Percentiles rank a stretch among this genome's conserved stretches.
These are phyloP conservation scores for Drosophila mayaguana DNA, from an alignment of 2,888 invertebrate species.

Conservation along the genomic window DNA sequence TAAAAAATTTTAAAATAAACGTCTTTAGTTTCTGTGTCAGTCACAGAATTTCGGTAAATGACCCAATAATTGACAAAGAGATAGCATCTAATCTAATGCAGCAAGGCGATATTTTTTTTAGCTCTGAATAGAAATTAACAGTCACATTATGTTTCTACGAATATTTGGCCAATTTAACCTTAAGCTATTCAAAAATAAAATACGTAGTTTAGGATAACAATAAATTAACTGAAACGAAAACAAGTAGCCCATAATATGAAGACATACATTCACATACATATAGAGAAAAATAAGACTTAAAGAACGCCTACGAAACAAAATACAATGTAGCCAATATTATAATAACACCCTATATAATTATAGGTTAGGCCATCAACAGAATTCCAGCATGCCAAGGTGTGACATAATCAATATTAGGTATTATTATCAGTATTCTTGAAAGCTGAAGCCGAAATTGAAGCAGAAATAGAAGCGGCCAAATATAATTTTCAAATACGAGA, in stretches of 20 bases:
- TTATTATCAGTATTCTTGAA: constrained; percentile 32
- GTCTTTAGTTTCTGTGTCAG: not conserved
- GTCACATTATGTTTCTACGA: not conserved
- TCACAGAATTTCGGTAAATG: not conserved
- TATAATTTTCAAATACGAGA: too few species aligned
- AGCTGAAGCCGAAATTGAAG: constrained; percentile 18
- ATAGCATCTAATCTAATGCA: not conserved
- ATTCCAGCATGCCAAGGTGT: constrained; percentile 46
- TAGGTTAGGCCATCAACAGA: constrained; percentile 3
- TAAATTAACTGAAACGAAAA: constrained; percentile 12
- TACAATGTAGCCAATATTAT: constrained; percentile 14
- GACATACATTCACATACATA: constrained; percentile 27
- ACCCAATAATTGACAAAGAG: not conserved
- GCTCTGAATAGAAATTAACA: not conserved
- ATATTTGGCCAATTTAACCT: constrained; percentile 25
- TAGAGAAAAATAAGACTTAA: constrained; percentile 27
- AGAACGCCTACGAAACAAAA: constrained; percentile 12
- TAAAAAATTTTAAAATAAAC: not conserved
- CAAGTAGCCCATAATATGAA: constrained; percentile 49
- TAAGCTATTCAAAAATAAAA: constrained; percentile 34
- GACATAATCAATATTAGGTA: constrained; percentile 6
- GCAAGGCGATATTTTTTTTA: not conserved
- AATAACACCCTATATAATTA: constrained; percentile 25
- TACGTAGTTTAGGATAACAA: constrained; percentile 23
- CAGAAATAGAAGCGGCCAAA: constrained; percentile 15